These are phyloP conservation scores for Galaxias olidus DNA, from an alignment of 2,797 vertebrate species.

Conservation along the genomic window DNA sequence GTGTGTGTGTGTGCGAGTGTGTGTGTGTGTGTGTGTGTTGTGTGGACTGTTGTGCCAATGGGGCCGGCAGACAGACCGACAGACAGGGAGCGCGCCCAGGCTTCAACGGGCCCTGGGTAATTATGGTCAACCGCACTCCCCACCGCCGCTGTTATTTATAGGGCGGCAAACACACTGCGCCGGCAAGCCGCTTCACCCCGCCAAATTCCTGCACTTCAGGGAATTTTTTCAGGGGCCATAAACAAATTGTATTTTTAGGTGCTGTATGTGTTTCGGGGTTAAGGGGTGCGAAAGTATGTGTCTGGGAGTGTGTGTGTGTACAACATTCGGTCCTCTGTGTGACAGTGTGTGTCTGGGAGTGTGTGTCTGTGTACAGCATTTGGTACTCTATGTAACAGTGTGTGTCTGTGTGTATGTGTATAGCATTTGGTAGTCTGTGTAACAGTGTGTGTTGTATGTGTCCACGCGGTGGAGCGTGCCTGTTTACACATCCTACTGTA, in stretches of 20 bases:
- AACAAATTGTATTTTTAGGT: slow-evolving; percentile 66
- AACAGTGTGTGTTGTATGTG: not conserved
- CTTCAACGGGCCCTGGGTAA: slow-evolving; percentile 77
- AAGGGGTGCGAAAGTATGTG: slow-evolving; percentile 42
- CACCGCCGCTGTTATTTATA: slow-evolving; percentile 79
- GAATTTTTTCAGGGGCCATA: slow-evolving; percentile 61
- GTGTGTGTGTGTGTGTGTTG: not conserved
- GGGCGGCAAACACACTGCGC: slow-evolving; percentile 69
- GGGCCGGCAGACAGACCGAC: slow-evolving; percentile 57
- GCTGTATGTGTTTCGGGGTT: not conserved
- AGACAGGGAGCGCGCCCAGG: slow-evolving; percentile 69
- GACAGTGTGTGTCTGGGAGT: slow-evolving; percentile 17
- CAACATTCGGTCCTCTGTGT: not conserved
- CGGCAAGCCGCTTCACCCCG: slow-evolving; percentile 62
- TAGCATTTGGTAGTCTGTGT: not conserved
- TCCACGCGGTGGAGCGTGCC: too few relatives aligned
- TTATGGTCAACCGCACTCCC: slow-evolving; percentile 79
- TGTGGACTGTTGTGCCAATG: slow-evolving; percentile 38
- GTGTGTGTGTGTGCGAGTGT: not conserved
- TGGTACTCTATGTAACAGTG: not conserved
- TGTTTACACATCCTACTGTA: too few relatives aligned
- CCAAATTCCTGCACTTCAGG: slow-evolving; percentile 66
- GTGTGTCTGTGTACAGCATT: slow-evolving; percentile 23
- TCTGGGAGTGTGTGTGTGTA: not conserved
- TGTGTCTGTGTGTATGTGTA: not conserved